Percentiles rank a stretch among this genome's conserved stretches.
Evolutionary conservation across 2,797 vertebrate genomes (phyloP).

Genomic region (Clarias pachynema): DNA sequence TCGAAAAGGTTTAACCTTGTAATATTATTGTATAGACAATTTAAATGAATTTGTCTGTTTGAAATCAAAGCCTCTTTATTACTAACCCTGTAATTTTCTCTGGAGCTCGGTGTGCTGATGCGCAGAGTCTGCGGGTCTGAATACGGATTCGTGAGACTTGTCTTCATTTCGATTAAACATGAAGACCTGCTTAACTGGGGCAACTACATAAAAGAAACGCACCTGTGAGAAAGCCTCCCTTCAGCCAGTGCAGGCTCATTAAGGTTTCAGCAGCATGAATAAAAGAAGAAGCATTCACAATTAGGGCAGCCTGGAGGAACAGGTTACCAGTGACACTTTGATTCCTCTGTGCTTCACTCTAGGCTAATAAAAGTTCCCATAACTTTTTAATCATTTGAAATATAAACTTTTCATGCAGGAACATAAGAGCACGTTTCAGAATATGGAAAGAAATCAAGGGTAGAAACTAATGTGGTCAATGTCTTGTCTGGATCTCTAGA

Average conservation of each 20-base stretch:
- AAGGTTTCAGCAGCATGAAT: slow-evolving; percentile 32
- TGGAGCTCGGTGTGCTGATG: not conserved
- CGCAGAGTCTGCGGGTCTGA: too few relatives aligned
- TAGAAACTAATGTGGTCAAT: not conserved
- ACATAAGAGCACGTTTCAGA: not conserved
- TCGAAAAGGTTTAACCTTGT: not conserved
- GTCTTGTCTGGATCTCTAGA: not conserved
- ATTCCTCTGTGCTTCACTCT: not conserved
- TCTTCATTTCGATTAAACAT: not conserved
- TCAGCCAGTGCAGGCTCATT: slow-evolving; percentile 18
- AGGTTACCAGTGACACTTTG: not conserved
- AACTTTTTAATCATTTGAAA: not conserved
- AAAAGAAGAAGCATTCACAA: slow-evolving; percentile 9
- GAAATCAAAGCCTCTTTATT: not conserved
- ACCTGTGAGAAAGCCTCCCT: not conserved
- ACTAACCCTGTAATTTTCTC: not conserved
- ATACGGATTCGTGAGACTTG: not conserved
- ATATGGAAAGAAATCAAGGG: not conserved
- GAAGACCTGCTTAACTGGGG: not conserved
- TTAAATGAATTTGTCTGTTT: not conserved
- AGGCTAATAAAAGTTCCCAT: not conserved
- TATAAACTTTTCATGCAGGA: not conserved
- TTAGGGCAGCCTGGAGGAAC: slow-evolving; percentile 12
- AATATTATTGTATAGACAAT: not conserved
- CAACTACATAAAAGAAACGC: slow-evolving; percentile 11